These are phyloP conservation scores for Acronicta alni DNA, from an alignment of 2,888 invertebrate genomes.

Conservation along the genomic window DNA sequence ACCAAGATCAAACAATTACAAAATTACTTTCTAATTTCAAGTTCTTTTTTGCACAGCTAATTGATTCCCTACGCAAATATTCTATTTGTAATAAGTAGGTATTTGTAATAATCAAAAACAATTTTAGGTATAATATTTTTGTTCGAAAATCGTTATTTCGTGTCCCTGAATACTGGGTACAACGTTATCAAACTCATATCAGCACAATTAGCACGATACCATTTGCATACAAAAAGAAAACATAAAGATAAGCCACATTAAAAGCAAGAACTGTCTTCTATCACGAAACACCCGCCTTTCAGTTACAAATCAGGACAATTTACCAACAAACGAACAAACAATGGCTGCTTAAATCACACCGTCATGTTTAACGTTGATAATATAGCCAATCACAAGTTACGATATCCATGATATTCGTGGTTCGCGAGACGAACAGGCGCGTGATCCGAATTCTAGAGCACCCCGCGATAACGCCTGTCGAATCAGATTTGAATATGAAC, in stretches of 20 bases:
- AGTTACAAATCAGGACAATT: constrained; percentile 45
- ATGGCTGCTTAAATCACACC: constrained; percentile 56
- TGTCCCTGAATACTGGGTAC: background rate
- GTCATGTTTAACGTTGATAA: constrained; percentile 73
- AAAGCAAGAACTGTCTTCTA: constrained; percentile 34
- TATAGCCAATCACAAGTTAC: constrained; percentile 80
- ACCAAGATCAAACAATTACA: too few relatives aligned
- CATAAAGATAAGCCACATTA: constrained; percentile 40
- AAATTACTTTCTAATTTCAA: too few relatives aligned
- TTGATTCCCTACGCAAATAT: too few relatives aligned
- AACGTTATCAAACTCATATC: constrained; percentile 16
- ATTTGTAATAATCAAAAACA: too few relatives aligned
- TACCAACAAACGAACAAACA: constrained; percentile 46
- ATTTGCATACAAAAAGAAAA: constrained; percentile 41
- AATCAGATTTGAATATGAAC: constrained; percentile 87
- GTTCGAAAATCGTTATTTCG: background rate
- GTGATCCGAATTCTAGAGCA: constrained; percentile 78
- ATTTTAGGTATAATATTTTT: too few relatives aligned
- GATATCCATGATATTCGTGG: constrained; percentile 73
- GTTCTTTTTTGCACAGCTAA: too few relatives aligned
- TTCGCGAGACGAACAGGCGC: constrained; percentile 67
- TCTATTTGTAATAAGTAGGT: too few relatives aligned
- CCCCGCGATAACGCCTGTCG: constrained; percentile 77
- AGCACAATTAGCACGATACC: constrained; percentile 22
- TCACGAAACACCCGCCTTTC: constrained; percentile 40